A percentile compares a stretch with the other conserved stretches of the same genome.
phyloP scores from a whole-genome alignment of 2,113 vertebrate species.

The Bucco capensis region DNA sequence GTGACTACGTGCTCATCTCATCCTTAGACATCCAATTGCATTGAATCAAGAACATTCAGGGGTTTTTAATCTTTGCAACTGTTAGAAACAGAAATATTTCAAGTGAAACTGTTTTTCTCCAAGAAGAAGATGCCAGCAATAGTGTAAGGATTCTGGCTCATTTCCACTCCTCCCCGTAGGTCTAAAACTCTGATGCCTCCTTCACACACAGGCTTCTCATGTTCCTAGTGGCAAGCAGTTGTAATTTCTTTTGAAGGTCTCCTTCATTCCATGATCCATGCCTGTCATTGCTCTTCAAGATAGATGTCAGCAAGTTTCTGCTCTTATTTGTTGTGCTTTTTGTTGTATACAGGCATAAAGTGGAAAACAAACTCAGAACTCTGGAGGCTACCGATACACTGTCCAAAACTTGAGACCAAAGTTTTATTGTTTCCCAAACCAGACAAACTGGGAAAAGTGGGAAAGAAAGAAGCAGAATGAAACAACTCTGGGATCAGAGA shows the following conservation, averaged over 20 bases:
- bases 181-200: background rate
- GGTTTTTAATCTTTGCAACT: background rate
- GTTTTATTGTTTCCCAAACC: background rate
- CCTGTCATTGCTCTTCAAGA: background rate
- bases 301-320: background rate
- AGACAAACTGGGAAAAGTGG: background rate
- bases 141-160: background rate
- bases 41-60: background rate
- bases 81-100: background rate
- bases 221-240: rapidly evolving
- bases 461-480: background rate
- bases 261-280: background rate
- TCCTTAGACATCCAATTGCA: background rate
- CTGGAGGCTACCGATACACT: background rate
- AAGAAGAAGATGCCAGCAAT: background rate
- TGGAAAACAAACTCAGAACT: background rate
- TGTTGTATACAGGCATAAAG: background rate
- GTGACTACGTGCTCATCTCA: background rate
- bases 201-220: background rate
- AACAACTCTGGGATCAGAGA: background rate
- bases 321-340: background rate
- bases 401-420: background rate
- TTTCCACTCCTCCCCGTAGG: background rate
- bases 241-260: background rate
- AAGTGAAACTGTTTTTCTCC: background rate